Evolutionary conservation across 2,888 invertebrate species (phyloP), one percentile per base, ranked within the genome.

Genomic region (Cheilosia soror): DNA sequence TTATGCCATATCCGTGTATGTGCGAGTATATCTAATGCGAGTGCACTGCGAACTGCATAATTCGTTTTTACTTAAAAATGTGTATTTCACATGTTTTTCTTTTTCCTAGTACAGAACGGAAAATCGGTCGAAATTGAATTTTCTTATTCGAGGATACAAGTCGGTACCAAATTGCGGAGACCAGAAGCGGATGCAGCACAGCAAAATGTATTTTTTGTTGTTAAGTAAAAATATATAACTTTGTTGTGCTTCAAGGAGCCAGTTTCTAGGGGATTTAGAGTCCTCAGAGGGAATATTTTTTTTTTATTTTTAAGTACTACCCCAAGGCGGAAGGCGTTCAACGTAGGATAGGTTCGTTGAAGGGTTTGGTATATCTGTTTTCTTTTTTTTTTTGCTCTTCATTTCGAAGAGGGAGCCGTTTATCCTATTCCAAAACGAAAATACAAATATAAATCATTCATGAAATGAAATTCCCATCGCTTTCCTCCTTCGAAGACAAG

Each of bases 21-120:
- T n/a, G 1, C 11, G n/a, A 27, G 15, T 31, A 15, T 29, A 57
- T 47, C 29, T 5, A 29, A 68, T 62, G 63, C 69, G 42, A 75
- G 76, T 82, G 53, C 65, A 76, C 40, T 76, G 57, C 63, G 42
- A 71, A 20, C n/a, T 77, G 71, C 71, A 76, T 82, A 76, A 76
- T 72, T 81, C 76, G 71, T 76, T 76, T 76, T 81, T 60, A 66
- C 71, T 82, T 71, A 71, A 76, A 81, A 76, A 71, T 63, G 49
- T 63, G 51, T 76, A 81, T 69, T 58, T 75, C 68, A 40, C 11
- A 29, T 42, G n/a, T 63, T 63, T 72, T 20, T 15, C 42, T 49
- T 60, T 42, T 20, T 37, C 31, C 37, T 20, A 9, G 37, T 27
- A 25, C 42, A 42, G 13, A 31, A 47, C 40, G 9, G 31, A 37